Base-by-base conservation (phyloP, 2,888 invertebrate species). In the Drosophila nigritarsus region DNA sequence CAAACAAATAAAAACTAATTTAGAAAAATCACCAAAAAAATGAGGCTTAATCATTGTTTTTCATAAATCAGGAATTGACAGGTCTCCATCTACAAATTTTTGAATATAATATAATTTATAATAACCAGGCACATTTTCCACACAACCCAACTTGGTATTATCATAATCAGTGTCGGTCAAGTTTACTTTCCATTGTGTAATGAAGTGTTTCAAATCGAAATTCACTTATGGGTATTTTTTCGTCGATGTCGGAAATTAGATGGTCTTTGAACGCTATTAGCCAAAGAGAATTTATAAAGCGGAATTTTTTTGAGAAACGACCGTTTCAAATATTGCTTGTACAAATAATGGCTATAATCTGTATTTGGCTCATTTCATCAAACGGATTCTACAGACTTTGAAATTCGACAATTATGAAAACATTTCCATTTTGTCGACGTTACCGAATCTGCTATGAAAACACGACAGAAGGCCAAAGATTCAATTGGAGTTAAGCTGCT, bases 1-100 rank as follows among this genome's bases (percentile, higher is more conserved):
- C 83, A 85, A 88, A 73, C 79, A 88, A 85, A 83, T 83, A 85
- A 85, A 85, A 83, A 74, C 2, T 68, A 78, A 69, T 64, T 85
- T 71, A 61, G 78, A 74, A 80, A 70, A 72, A 60, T 36, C 24
- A n/a, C 18, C 30, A 27, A 20, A 5, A 20, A 45, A 20, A 42
- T 2, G 9, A 42, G 13, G 3, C 7, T 15, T n/a, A 29, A 11
- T 50, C 18, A 50, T 29, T 18, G 6, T 20, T 40, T 9, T 45
- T 15, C 15, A 13, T 42, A 13, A n/a, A 29, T 18, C 29, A 1
- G 6, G 18, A 18, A 29, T 11, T n/a, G 18, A 11, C 6, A 3
- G n/a, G 27, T 7, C 7, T n/a, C n/a, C 9, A 5, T 5, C n/a
- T 5, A 40, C 9, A 11, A n/a, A 9, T 2, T 7, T 30, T 8